A percentile compares a stretch with the other conserved stretches of the same genome.
These are phyloP conservation scores for Erpobdella octoculata DNA, from an alignment of 2,888 invertebrate species.

Conservation along the genomic window DNA sequence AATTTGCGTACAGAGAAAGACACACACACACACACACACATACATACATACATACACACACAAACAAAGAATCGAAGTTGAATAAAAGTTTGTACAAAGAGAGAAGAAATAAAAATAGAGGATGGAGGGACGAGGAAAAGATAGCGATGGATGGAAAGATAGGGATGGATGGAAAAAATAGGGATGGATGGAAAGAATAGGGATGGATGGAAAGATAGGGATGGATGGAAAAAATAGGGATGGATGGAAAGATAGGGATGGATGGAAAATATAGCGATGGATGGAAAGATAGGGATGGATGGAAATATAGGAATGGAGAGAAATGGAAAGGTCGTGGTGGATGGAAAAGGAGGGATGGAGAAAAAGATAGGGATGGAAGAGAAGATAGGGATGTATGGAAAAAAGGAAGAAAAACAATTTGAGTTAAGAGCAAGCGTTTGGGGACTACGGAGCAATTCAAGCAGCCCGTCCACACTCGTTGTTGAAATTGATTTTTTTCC, in stretches of 20 bases:
- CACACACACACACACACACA: too few relatives aligned
- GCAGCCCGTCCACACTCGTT: too few relatives aligned
- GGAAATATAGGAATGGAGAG: constrained; percentile 18
- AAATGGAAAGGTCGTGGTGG: constrained; percentile 3
- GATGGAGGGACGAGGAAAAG: too few relatives aligned
- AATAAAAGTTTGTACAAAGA: too few relatives aligned
- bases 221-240: constrained; percentile 16
- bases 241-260: neutral
- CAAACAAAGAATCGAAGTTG: too few relatives aligned
- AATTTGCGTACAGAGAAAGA: too few relatives aligned
- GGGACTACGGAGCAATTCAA: neutral
- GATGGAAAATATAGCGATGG: constrained; percentile 18
- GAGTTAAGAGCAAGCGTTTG: neutral
- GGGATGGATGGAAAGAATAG: constrained; percentile 16
- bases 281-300: neutral
- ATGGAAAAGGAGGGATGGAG: constrained; percentile 5
- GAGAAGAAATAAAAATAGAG: too few relatives aligned
- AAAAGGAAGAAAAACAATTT: neutral
- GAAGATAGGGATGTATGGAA: neutral
- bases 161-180: constrained; percentile 25
- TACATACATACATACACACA: too few relatives aligned
- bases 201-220: constrained; percentile 23
- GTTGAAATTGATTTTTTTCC: too few relatives aligned
- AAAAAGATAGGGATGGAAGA: constrained; percentile 16
- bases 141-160: neutral